Conservation (phyloP, 2,888 invertebrate species). For the Alitta virens region DNA sequence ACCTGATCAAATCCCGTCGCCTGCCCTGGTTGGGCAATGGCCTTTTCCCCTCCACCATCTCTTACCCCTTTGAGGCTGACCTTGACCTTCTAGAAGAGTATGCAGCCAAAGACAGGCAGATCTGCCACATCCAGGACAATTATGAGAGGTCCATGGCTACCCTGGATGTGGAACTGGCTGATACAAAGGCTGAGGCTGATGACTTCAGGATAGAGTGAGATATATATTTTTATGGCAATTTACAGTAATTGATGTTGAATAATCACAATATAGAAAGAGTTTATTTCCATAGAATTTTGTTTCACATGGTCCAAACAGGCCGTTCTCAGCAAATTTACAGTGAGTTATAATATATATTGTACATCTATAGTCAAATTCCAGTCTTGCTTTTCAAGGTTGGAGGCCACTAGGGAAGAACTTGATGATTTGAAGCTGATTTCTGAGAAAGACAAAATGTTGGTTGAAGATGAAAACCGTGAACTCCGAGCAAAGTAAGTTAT, state of each 20-base stretch:
- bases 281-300: too few relatives aligned
- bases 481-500: conserved; percentile 48
- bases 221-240: background rate
- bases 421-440: conserved; percentile 43
- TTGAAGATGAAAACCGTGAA: conserved; percentile 48
- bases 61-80: conserved; percentile 34
- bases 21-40: conserved; percentile 52
- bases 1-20: conserved; percentile 50
- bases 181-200: conserved; percentile 42
- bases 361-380: background rate
- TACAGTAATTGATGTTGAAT: too few relatives aligned
- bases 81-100: conserved; percentile 46
- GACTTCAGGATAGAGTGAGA: conserved; percentile 51
- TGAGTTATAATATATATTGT: background rate
- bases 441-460: conserved; percentile 53
- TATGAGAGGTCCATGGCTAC: conserved; percentile 46
- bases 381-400: conserved; percentile 35
- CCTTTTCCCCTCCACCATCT: conserved; percentile 40
- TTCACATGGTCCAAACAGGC: background rate
- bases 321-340: background rate
- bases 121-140: conserved; percentile 45
- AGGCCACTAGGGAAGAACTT: conserved; percentile 49
- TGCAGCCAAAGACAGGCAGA: conserved; percentile 47
- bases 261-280: too few relatives aligned
- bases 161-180: conserved; percentile 44